Evolutionary conservation across 1,140 invertebrate genomes (phyloP), one percentile per base, ranked within the genome.

Genomic region (Drosophila bipectinata): DNA sequence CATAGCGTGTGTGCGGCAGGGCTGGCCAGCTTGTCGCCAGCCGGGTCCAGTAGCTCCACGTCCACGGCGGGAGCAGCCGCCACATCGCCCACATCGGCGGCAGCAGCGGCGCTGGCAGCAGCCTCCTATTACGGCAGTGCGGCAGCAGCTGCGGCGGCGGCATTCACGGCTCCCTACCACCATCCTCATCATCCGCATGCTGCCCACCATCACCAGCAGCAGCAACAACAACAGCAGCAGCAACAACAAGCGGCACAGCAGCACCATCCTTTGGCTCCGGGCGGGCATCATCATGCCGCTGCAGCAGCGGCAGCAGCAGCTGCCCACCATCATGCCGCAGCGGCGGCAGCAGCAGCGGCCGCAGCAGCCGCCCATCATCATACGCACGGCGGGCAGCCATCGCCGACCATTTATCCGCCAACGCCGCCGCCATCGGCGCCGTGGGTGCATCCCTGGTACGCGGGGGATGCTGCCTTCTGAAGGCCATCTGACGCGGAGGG

Each of bases 381-480:
- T 8, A 49, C 79, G 2, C 90, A 91, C 45, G 91, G 91, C 47
- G 91, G 91, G 0, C 72, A 92, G 68, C 91, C 91, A 1, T 92
- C 91, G 49, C 91, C 91, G 15, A 92, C 91, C 14, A 92, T 92
- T 21, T 92, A 91, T 77, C 91, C 91, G 47, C 91, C 91, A 10
- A 92, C 91, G 26, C 91, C 91, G 53, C 91, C 91, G 32, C 91
- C 91, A 24, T 92, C 91, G 41, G 83, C 91, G 5, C 91, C 91
- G 0, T 92, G 91, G 91, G 88, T 92, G 52, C 91, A 92, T 92
- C 91, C 91, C 7, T 92, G 91, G 91, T 92, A 90, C 74, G 76
- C 90, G 44, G 91, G 91, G 18, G 91, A 91, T 56, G 79, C 91
- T 5, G 37, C 67, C 21, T 91, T 91, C 60, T 91, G 58, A 90